These are phyloP conservation scores for Anoplolepis gracilipes DNA, from an alignment of 1,140 invertebrate genomes.

Conservation along the genomic window DNA sequence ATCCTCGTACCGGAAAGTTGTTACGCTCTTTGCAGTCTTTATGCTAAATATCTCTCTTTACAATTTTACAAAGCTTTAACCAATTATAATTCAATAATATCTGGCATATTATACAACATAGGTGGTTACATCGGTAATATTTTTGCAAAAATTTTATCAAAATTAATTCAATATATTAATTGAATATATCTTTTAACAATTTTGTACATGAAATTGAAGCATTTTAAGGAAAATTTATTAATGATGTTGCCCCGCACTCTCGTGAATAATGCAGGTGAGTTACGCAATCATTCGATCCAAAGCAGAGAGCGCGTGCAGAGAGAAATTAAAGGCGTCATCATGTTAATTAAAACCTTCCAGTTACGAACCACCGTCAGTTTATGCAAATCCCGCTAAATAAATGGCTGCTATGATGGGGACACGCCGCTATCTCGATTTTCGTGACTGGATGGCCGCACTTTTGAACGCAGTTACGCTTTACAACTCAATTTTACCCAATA, in stretches of 20 bases:
- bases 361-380: constrained; percentile 63
- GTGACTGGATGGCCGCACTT: constrained; percentile 60
- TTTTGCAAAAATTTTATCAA: neutral
- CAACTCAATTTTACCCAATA: constrained; percentile 55
- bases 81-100: neutral
- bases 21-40: neutral
- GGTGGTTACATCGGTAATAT: neutral
- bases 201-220: neutral
- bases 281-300: constrained; percentile 42
- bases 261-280: constrained; percentile 54
- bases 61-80: neutral
- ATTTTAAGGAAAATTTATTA: constrained; percentile 31
- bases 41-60: neutral
- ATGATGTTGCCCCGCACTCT: constrained; percentile 2
- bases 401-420: constrained; percentile 63
- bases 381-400: constrained; percentile 70
- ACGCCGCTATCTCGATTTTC: constrained; percentile 63
- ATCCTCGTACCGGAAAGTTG: constrained; percentile 10
- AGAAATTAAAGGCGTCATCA: constrained; percentile 72
- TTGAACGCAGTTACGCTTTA: constrained; percentile 57
- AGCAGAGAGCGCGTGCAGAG: constrained; percentile 11
- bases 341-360: constrained; percentile 71
- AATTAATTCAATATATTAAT: constrained; percentile 4
- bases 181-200: no score
- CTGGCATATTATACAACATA: no score